phyloP scores from a whole-genome alignment of 2,113 vertebrate species.

The Stictonetta naevosa region DNA sequence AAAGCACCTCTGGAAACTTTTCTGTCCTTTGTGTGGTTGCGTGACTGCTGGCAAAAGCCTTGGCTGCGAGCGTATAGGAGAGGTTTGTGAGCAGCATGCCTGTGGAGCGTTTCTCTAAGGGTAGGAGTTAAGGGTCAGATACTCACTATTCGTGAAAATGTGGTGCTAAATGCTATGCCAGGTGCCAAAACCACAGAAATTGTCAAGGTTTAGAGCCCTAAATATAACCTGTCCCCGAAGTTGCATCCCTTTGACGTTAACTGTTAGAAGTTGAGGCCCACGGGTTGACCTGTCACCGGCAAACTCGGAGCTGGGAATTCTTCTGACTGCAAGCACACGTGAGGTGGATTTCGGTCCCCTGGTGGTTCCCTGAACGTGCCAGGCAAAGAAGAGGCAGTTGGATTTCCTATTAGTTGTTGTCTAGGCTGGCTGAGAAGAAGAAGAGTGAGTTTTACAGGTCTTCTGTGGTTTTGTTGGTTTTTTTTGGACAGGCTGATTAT shows the following conservation, averaged over 20 bases:
- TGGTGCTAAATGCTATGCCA: neutral
- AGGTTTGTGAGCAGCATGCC: neutral
- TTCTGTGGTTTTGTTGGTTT: neutral
- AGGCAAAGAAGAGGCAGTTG: neutral
- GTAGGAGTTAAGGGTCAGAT: constrained; percentile 24
- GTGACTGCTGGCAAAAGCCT: neutral
- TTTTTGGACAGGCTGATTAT: constrained; percentile 31
- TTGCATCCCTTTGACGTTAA: neutral
- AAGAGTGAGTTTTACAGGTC: constrained; percentile 8
- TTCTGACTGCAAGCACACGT: rapidly evolving
- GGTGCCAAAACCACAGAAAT: constrained; percentile 1
- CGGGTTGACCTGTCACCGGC: rapidly evolving
- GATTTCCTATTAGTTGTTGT: constrained; percentile 25
- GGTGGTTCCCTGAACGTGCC: neutral
- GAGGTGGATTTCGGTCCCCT: neutral
- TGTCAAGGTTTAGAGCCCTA: neutral
- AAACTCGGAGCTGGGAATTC: neutral
- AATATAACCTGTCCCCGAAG: neutral
- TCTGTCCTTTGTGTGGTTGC: neutral
- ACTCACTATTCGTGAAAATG: neutral
- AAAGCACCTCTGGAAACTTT: constrained; percentile 2
- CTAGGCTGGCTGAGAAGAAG: neutral
- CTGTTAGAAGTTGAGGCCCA: neutral
- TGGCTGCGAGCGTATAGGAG: neutral
- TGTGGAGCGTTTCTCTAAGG: neutral